A percentile compares a stretch with the other conserved stretches of the same genome.
These are phyloP conservation scores for Bugula neritina DNA, from an alignment of 2,888 invertebrate species.

Conservation along the genomic window DNA sequence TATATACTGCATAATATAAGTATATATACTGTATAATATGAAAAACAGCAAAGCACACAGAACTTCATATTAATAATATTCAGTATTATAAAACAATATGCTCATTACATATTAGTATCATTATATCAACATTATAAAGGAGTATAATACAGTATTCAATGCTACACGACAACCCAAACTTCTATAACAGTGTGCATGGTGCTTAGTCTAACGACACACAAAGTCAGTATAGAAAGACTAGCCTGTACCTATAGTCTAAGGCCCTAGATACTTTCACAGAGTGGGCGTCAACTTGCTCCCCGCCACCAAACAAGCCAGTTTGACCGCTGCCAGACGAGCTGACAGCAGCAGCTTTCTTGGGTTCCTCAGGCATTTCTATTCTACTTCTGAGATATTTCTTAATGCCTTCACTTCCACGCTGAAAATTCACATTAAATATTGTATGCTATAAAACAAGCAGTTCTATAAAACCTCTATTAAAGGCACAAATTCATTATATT, in stretches of 20 bases:
- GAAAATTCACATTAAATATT: constrained; percentile 23
- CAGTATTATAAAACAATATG: no score
- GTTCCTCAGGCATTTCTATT: constrained; percentile 42
- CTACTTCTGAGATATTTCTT: constrained; percentile 62
- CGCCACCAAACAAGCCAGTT: constrained; percentile 39
- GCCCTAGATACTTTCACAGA: constrained; percentile 42
- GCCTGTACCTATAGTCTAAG: constrained; percentile 45
- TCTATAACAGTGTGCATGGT: no score
- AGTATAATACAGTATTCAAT: no score
- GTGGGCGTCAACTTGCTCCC: constrained; percentile 41
- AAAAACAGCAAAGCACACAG: no score
- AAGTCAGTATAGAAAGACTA: background rate
- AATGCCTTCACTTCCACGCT: constrained; percentile 72
- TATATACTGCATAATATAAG: background rate
- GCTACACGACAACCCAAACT: no score
- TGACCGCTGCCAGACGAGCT: constrained; percentile 31
- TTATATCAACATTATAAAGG: no score
- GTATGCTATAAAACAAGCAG: no score
- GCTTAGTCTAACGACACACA: no score
- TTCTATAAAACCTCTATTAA: no score
- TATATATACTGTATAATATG: background rate
- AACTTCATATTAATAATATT: no score
- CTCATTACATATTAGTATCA: no score
- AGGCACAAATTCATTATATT: no score
- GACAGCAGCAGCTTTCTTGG: constrained; percentile 21